Percentiles rank a stretch among this genome's conserved stretches.
phyloP scores from a whole-genome alignment of 2,797 vertebrate species.

The Pyrocephalus nanus region DNA sequence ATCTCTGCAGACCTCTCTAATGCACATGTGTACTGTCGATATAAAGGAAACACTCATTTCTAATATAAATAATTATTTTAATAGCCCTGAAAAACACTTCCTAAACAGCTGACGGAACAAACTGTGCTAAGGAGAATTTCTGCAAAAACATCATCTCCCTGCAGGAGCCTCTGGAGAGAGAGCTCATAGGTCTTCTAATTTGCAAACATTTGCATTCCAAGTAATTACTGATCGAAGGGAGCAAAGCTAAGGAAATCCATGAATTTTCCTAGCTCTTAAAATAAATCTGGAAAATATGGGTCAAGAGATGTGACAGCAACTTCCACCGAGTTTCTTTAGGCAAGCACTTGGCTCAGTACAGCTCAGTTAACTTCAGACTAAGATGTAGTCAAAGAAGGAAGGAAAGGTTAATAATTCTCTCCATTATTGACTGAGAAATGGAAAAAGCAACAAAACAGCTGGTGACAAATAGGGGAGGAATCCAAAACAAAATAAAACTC shows the following conservation, averaged over 20 bases:
- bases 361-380: neutral
- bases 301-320: neutral
- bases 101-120: neutral
- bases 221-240: neutral
- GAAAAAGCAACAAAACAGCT: constrained; percentile 2
- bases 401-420: neutral
- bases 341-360: neutral
- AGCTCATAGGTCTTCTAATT: neutral
- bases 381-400: neutral
- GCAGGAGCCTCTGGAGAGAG: neutral
- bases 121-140: neutral
- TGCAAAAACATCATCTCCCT: neutral
- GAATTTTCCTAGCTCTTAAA: neutral
- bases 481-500: constrained; percentile 13
- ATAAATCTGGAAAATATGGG: neutral
- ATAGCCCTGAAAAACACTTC: neutral
- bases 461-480: neutral
- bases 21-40: no score
- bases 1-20: neutral
- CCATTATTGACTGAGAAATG: neutral
- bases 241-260: neutral
- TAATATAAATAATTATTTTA: neutral
- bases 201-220: neutral
- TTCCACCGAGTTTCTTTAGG: neutral
- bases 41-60: neutral